Evolutionary conservation across 2,113 vertebrate species (phyloP).

Genomic region (Toxostoma redivivum): DNA sequence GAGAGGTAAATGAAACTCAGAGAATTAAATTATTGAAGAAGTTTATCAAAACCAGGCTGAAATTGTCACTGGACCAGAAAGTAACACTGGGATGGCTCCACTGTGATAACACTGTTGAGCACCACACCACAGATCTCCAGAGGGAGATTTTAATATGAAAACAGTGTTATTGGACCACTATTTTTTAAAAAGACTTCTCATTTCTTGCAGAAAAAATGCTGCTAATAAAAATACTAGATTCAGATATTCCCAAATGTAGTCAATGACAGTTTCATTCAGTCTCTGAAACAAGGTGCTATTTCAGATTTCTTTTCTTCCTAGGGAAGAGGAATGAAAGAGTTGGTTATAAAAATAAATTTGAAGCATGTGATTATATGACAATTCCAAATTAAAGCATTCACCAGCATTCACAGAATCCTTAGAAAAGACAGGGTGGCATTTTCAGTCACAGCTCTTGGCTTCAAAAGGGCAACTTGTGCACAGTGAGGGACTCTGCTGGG

Average conservation of each 20-base stretch:
- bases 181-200: not conserved
- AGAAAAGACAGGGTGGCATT: not conserved
- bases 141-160: not conserved
- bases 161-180: not conserved
- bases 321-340: not conserved
- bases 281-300: not conserved
- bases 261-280: not conserved
- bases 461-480: not conserved
- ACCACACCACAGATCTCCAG: not conserved
- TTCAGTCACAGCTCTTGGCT: not conserved
- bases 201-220: not conserved
- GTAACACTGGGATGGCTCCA: not conserved
- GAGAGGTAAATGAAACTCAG: not conserved
- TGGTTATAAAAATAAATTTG: not conserved
- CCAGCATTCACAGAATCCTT: accelerated
- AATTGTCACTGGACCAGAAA: not conserved
- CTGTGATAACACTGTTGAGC: not conserved
- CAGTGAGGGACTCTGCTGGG: not conserved
- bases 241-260: not conserved
- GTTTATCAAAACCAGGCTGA: not conserved
- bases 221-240: not conserved
- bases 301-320: not conserved
- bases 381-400: not conserved
- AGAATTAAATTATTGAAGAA: slow-evolving; percentile 31
- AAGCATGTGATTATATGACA: not conserved